Base-by-base conservation (phyloP, 2,888 invertebrate species). In the Amiota mariae region DNA sequence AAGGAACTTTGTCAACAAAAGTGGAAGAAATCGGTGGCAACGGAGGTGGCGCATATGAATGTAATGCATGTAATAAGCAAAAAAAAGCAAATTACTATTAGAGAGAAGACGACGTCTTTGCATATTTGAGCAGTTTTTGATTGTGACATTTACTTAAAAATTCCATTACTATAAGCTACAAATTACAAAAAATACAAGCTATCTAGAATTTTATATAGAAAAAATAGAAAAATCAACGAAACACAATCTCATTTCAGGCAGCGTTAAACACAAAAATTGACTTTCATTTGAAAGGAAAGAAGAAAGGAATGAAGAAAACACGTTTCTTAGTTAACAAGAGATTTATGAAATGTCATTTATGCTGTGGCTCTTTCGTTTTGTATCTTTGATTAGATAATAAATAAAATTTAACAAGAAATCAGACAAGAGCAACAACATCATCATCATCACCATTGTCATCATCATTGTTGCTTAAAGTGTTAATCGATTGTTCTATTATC, bases 121-220 rank as follows among this genome's bases (percentile, higher is more conserved):
- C 59, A 63, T 59, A 70, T 71, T 64, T 75, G 72, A 68, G 56
- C 68, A 67, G 51, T 75, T 77, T 75, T 78, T 80, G 80, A 84
- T 81, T 82, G 85, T 84, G 83, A 84, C 85, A 85, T 84, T 84
- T 82, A 82, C 83, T 84, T 84, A 85, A 84, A 84, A 84, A 84
- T 84, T 84, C 83, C 83, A 84, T 84, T 84, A 84, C 85, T 75
- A 79, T 81, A 77, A 84, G 83, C 82, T 79, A 70, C 59, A 78
- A 81, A 85, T 84, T 81, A 85, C 85, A 79, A 77, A 79, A 77
- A 80, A 84, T 76, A 77, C 18, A 51, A 12, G 51, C 66, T 54
- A 18, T 11, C 18, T 59, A 11, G 18, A 59, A 59, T 59, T 13
- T 11, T 46, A n/a, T 63, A 8, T 6, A 6, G n/a, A 46, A 48